Conservation (phyloP, 2,888 invertebrate species). For the Tetranychus truncatus region DNA sequence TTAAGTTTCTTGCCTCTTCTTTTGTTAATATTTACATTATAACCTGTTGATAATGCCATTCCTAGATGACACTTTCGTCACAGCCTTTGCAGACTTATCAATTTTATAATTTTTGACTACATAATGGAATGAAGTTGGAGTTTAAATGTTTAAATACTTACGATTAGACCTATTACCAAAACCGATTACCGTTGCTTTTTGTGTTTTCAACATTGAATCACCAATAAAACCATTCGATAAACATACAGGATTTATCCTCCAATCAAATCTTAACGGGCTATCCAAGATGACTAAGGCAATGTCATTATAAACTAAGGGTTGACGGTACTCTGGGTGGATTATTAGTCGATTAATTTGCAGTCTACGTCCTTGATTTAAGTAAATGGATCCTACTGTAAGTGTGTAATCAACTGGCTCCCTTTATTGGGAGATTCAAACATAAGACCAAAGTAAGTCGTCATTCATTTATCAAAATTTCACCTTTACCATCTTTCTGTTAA, state of each 20-base stretch:
- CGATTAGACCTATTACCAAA: not conserved
- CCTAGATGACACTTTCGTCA: too few relatives aligned
- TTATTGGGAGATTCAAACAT: not conserved
- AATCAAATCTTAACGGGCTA: not conserved
- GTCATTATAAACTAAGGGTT: not conserved
- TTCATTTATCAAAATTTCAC: too few relatives aligned
- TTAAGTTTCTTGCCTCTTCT: not conserved
- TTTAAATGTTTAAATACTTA: not conserved
- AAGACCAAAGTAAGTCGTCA: too few relatives aligned
- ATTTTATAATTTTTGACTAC: too few relatives aligned
- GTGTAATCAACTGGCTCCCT: not conserved
- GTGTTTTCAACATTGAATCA: not conserved
- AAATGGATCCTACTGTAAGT: not conserved
- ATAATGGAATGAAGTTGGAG: too few relatives aligned
- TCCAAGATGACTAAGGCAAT: slow-evolving; percentile 1
- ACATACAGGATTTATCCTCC: slow-evolving; percentile 2
- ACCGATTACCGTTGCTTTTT: not conserved
- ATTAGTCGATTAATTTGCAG: not conserved
- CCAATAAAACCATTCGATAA: not conserved
- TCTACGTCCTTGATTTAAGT: not conserved
- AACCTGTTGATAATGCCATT: too few relatives aligned
- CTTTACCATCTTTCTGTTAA: too few relatives aligned
- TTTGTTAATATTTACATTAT: too few relatives aligned
- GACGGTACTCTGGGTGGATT: not conserved
- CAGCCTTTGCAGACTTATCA: too few relatives aligned